phyloP scores from a whole-genome alignment of 2,888 invertebrate genomes.

The Volucella inflata region DNA sequence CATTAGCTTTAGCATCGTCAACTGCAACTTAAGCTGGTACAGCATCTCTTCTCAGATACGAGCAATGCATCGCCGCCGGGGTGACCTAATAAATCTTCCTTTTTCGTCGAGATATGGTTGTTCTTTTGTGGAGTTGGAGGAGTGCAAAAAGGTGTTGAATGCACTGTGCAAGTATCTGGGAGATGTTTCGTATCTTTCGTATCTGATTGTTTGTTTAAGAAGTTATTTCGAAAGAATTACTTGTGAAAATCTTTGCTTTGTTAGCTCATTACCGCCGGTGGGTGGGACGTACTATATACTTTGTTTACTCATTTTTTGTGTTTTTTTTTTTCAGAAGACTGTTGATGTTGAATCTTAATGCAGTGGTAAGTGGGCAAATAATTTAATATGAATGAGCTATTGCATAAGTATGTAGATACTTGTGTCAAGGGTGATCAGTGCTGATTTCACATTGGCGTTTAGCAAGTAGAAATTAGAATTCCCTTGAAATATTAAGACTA shows the following conservation, averaged over 20 bases:
- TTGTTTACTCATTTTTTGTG: conserved; percentile 32
- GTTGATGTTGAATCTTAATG: conserved; percentile 55
- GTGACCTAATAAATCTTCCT: conserved; percentile 61
- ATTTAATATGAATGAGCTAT: conserved; percentile 5
- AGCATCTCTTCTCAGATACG: too few species aligned
- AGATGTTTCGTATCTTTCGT: conserved; percentile 36
- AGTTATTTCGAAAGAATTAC: conserved; percentile 29
- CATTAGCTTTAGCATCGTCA: conserved; percentile 49
- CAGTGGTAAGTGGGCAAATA: conserved; percentile 58
- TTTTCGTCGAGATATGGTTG: conserved; percentile 27
- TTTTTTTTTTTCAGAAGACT: conserved; percentile 58
- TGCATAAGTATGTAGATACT: conserved; percentile 4
- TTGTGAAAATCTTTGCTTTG: conserved; percentile 4
- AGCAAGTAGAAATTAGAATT: too few species aligned
- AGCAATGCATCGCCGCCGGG: conserved; percentile 19
- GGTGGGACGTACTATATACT: neutral
- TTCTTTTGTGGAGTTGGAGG: conserved; percentile 11
- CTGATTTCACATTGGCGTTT: too few species aligned
- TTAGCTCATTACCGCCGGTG: conserved; percentile 6
- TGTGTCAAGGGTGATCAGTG: too few species aligned
- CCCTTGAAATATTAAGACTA: too few species aligned
- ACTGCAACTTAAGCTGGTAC: conserved; percentile 36
- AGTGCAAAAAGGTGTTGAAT: neutral
- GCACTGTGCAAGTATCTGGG: neutral
- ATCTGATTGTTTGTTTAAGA: conserved; percentile 9